phyloP scores from a whole-genome alignment of 1,140 invertebrate species.

The Macrobrachium rosenbergii region DNA sequence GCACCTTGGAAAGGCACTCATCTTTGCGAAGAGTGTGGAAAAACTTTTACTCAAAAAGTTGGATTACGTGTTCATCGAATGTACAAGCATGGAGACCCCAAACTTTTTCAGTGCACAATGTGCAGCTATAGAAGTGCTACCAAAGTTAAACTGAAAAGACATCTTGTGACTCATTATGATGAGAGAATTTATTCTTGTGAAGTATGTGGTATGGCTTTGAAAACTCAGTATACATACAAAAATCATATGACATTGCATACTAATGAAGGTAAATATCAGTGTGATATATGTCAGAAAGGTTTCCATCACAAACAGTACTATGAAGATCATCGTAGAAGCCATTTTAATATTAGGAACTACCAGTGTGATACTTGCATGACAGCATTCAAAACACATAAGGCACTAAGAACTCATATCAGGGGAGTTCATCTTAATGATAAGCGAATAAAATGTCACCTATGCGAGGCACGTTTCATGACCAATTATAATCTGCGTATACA shows the following conservation, averaged over 20 bases:
- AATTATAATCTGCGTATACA: conserved; percentile 45
- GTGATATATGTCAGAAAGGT: conserved; percentile 43
- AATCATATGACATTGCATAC: conserved; percentile 53
- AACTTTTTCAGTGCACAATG: conserved; percentile 27
- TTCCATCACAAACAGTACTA: conserved; percentile 56
- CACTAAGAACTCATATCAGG: conserved; percentile 21
- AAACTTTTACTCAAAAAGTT: conserved; percentile 53
- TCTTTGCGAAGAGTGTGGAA: conserved; percentile 51
- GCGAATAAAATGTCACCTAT: conserved; percentile 31
- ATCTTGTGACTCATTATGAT: conserved; percentile 37
- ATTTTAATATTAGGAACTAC: conserved; percentile 38
- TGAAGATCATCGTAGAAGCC: conserved; percentile 52
- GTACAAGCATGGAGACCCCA: conserved; percentile 55
- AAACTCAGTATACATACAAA: conserved; percentile 39
- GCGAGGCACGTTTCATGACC: conserved; percentile 53
- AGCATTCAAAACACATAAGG: conserved; percentile 45
- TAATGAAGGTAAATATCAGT: conserved; percentile 43
- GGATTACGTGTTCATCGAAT: conserved; percentile 47
- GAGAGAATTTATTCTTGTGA: conserved; percentile 27
- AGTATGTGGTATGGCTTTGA: conserved; percentile 25
- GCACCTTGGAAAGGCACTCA: conserved; percentile 46
- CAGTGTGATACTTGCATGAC: conserved; percentile 35
- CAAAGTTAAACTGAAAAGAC: conserved; percentile 43
- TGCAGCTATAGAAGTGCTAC: conserved; percentile 32
- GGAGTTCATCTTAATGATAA: conserved; percentile 49